Base-by-base conservation (phyloP, 2,888 invertebrate genomes). In the Heterodera filipjevi region DNA sequence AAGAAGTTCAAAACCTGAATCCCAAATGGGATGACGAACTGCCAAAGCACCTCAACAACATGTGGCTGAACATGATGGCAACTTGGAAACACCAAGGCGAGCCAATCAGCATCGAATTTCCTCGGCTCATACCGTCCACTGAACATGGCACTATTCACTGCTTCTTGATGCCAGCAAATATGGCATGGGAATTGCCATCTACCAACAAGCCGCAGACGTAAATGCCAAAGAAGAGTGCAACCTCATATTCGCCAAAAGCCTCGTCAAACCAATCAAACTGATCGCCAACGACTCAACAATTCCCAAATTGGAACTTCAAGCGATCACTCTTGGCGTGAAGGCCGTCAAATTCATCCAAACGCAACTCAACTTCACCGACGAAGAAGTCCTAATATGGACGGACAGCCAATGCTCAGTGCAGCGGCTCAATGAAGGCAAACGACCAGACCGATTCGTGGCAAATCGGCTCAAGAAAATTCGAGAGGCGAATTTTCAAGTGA, bases 1-100 rank as follows among this genome's bases (percentile, higher is more conserved):
- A 80, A 68, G 10, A 22, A n/a, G 16, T 80, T 22, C 77, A 80
- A 71, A 49, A 66, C 22, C 16, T 49, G 49, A 49, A 49, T 8
- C 27, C 30, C 3, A 27, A 27, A 32, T 66, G 66, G 66, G 66
- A 66, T 30, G 66, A 66, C 30, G 14, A 19, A 27, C 27, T 66
- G 27, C 27, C 66, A 27, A 16, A 16, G 3, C 12, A 64, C n/a
- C 8, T 27, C 22, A 27, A 27, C 6, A n/a, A 32, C 5, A 1
- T 8, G 6, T 66, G 66, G 66, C 14, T 32, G 12, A 33, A 71
- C 32, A 5, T 33, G 14, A 30, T 32, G 71, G 14, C 14, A 19
- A 30, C 2, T 1, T 71, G 32, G 35, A n/a, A 12, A 1, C 2
- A 10, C 44, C 2, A 8, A 8, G 27, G 71, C 3, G 71, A 32